A percentile compares a stretch with the other conserved stretches of the same genome.
phyloP scores from a whole-genome alignment of 2,113 vertebrate species.

The Microtus richardsoni region DNA sequence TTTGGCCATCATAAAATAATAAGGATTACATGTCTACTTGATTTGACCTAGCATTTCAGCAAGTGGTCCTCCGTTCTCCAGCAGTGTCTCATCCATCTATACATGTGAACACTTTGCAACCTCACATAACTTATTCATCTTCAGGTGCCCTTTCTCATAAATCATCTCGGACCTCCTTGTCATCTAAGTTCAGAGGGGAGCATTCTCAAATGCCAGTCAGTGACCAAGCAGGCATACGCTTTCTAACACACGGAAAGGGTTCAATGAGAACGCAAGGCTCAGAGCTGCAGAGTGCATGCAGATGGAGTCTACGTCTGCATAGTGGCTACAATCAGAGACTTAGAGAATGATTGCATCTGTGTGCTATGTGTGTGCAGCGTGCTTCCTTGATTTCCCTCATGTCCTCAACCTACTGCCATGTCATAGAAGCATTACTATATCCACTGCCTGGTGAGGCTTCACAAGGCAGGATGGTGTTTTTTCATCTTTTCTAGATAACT shows the following conservation, averaged over 20 bases:
- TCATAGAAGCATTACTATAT: neutral
- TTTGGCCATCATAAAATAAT: neutral
- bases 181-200: neutral
- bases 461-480: neutral
- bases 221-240: neutral
- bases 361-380: neutral
- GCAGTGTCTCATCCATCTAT: neutral
- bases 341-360: neutral
- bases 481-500: slow-evolving; percentile 57
- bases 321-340: neutral
- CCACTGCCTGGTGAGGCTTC: slow-evolving; percentile 40
- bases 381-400: neutral
- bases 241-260: neutral
- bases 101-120: neutral
- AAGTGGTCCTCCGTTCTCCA: neutral
- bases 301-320: fast-evolving
- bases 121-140: neutral
- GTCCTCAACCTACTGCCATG: neutral
- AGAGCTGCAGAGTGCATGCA: fast-evolving
- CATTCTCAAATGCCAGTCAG: neutral
- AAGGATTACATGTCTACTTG: neutral
- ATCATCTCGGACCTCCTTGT: neutral
- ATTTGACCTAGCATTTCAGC: slow-evolving; percentile 49
- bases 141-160: neutral
- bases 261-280: neutral